These are phyloP conservation scores for Thereuonema tuberculata DNA, from an alignment of 1,140 invertebrate species.

Conservation along the genomic window DNA sequence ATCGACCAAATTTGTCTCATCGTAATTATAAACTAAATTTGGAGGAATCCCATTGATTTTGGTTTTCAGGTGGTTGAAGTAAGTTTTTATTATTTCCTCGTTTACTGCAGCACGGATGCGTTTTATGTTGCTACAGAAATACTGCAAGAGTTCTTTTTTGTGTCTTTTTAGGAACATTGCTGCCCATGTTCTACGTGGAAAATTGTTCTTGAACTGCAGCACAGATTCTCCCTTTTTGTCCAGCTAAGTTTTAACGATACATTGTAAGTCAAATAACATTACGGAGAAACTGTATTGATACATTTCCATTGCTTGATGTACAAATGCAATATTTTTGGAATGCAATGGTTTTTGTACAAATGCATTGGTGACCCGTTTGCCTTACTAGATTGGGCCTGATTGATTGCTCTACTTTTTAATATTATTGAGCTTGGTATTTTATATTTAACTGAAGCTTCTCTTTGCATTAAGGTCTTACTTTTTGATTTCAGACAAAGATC, in stretches of 20 bases:
- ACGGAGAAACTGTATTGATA: background rate
- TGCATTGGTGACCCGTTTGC: background rate
- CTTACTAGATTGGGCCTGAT: background rate
- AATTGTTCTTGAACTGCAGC: background rate
- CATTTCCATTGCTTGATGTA: background rate
- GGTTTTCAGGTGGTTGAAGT: constrained; percentile 17
- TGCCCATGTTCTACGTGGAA: background rate
- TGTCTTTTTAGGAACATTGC: background rate
- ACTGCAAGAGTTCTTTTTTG: background rate
- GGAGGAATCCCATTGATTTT: constrained; percentile 15
- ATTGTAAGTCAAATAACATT: background rate
- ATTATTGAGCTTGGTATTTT: background rate
- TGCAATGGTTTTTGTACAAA: background rate
- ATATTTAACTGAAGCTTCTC: background rate
- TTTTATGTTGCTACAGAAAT: constrained; percentile 10
- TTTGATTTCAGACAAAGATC: background rate
- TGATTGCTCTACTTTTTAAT: background rate
- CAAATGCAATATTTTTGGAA: too few relatives aligned
- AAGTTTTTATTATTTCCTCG: constrained; percentile 14
- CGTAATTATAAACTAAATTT: constrained; percentile 28
- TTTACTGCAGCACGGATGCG: constrained; percentile 10
- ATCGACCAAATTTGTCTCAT: constrained; percentile 32
- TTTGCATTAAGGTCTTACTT: background rate
- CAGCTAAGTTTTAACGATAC: background rate
- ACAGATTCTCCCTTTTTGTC: background rate